Evolutionary conservation across 2,888 invertebrate genomes (phyloP), one percentile per base, ranked within the genome.

Genomic region (Hyalella azteca): DNA sequence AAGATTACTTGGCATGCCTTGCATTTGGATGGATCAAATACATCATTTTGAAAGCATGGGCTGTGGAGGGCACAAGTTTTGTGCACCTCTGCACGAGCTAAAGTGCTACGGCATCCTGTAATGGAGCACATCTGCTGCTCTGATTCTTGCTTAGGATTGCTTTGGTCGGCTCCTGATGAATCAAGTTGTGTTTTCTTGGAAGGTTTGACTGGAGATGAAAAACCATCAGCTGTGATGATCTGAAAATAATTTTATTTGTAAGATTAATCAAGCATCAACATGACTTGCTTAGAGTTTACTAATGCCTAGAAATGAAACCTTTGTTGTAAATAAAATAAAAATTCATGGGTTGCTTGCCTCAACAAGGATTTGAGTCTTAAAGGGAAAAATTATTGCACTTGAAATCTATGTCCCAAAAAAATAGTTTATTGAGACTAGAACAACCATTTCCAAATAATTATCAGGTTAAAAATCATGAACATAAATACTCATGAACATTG

Each of bases 1-100:
- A 36, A 66, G 1, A 66, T 66, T 36, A 29, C 36, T 22, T 66
- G 32, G 36, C 66, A 66, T 1, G 11, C 13, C 3, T 32, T 29
- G 36, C 66, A 66, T 29, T n/a, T 19, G 36, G 66, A 66, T 7
- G 66, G 66, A 66, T 66, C 66, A 66, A 66, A 66, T 9, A 36
- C 66, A 7, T 36, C 19, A 19, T 66, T 66, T 5, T 32, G 36
- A 66, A 66, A 66, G 66, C 66, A 66, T 29, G 39, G 36, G n/a
- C 66, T 66, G 66, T 66, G 66, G 11, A 5, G 22, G 3, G 66
- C 36, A 19, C 66, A 66, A 32, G n/a, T 36, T 32, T 13, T 66
- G 13, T 66, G 66, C 32, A 66, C 19, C 9, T 66, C 66, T n/a
- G 36, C 66, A 39, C 66, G 66, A 0, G 36, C 36, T 36, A 66